Percentiles rank a stretch among this genome's conserved stretches.
Conservation (phyloP, 2,888 invertebrate genomes). For the Ptilodon capucinus region DNA sequence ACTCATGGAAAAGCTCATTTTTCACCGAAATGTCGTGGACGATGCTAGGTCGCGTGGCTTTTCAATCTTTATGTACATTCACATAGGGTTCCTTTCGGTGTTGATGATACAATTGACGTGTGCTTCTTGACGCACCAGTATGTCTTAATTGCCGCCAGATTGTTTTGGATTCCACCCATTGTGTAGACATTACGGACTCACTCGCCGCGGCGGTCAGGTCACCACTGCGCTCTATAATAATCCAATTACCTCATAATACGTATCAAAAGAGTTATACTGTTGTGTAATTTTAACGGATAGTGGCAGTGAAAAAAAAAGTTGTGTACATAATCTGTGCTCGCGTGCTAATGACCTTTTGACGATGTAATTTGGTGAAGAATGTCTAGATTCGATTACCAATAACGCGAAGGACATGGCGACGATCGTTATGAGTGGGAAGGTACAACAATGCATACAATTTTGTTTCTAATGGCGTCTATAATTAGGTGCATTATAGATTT, state of each 20-base stretch:
- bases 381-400: slow-evolving; percentile 28
- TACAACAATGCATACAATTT: slow-evolving; percentile 17
- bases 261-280: neutral
- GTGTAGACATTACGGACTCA: slow-evolving; percentile 48
- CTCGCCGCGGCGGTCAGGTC: slow-evolving; percentile 30
- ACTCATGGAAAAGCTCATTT: too few species aligned
- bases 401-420: slow-evolving; percentile 37
- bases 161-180: slow-evolving; percentile 66
- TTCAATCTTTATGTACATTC: too few species aligned
- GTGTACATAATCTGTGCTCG: slow-evolving; percentile 12
- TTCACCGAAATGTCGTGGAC: too few species aligned
- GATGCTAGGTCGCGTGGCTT: too few species aligned
- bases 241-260: neutral
- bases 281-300: neutral
- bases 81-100: too few species aligned
- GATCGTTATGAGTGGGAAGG: slow-evolving; percentile 40
- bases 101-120: too few species aligned
- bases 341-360: slow-evolving; percentile 31
- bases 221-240: neutral
- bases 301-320: neutral
- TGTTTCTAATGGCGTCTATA: slow-evolving; percentile 1
- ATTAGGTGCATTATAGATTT: neutral
- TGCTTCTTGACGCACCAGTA: too few species aligned
- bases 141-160: slow-evolving; percentile 46
- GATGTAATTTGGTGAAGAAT: slow-evolving; percentile 31